Base-by-base conservation (phyloP, 2,113 vertebrate species). In the Cephalopterus ornatus region DNA sequence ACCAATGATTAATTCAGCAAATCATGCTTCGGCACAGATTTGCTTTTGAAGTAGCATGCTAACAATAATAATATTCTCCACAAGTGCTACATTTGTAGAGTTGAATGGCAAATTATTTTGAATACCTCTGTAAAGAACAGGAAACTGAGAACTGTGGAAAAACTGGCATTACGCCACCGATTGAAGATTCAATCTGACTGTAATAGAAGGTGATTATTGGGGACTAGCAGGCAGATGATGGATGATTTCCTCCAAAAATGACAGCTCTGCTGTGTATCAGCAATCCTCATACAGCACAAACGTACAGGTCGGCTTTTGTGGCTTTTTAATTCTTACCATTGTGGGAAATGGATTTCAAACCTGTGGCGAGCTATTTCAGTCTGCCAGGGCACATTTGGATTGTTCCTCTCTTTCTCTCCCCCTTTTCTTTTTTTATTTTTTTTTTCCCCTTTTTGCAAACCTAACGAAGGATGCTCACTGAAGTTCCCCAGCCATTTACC, bases 141-240 rank as follows among this genome's bases (percentile, higher is more conserved):
- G 98, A 98, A 98, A 97, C 97, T 74, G 89, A 97, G 97, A 98
- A 97, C 93, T 95, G 96, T 93, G 88, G 95, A 90, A 97, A 98
- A 97, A 70, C 93, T 98, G 98, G 98, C 98, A 90, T 80, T 76
- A 92, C 1, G 96, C 98, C 98, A 98, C 95, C 67, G 32, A 97
- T 97, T 96, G 97, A 97, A 98, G 97, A 98, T 96, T 97, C 97
- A 96, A 97, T 98, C 96, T 98, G 97, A 98, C 96, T 96, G 95
- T 97, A 98, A 98, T 97, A 98, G 97, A 97, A 98, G 98, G 96
- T 98, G 98, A 98, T 98, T 98, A 98, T 96, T 98, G 96, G 98
- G 92, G 96, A 97, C 97, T 97, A 97, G 97, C 95, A 97, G 96
- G 95, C 95, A 97, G 95, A 98, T 97, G 98, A 98, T 97, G 95